Conservation (phyloP, 1,140 invertebrate genomes). For the Lanistes nyassanus region DNA sequence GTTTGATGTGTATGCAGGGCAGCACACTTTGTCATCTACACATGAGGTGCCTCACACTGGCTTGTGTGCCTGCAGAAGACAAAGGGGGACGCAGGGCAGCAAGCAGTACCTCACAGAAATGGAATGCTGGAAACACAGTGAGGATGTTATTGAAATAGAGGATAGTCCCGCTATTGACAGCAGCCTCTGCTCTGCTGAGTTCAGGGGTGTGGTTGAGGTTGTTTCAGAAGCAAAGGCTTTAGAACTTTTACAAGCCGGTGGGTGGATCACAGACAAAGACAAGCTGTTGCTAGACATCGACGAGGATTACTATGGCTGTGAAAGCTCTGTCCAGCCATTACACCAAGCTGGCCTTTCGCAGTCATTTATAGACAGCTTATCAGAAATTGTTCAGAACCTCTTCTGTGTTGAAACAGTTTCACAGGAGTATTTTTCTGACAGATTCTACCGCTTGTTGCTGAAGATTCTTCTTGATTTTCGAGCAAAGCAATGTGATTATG, state of each 20-base stretch:
- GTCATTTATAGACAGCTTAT: slow-evolving; percentile 28
- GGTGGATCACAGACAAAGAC: slow-evolving; percentile 31
- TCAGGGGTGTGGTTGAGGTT: slow-evolving; percentile 26
- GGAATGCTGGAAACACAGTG: slow-evolving; percentile 7
- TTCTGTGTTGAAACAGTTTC: slow-evolving; percentile 40
- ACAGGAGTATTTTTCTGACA: slow-evolving; percentile 39
- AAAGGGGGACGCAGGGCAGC: not conserved
- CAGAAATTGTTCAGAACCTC: slow-evolving; percentile 29
- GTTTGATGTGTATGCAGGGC: slow-evolving; percentile 30
- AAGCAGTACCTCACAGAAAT: not conserved
- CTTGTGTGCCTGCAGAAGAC: slow-evolving; percentile 22
- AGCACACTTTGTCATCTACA: slow-evolving; percentile 3
- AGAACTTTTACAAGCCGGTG: slow-evolving; percentile 11
- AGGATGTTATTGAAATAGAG: slow-evolving; percentile 11
- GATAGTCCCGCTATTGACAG: slow-evolving; percentile 22
- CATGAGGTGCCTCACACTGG: not conserved
- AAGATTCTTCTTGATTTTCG: slow-evolving; percentile 23
- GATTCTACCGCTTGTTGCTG: slow-evolving; percentile 31
- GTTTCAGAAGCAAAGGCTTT: slow-evolving; percentile 35
- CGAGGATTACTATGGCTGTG: slow-evolving; percentile 54
- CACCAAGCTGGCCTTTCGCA: slow-evolving; percentile 28
- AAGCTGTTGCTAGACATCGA: slow-evolving; percentile 53
- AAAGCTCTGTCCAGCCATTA: slow-evolving; percentile 40
- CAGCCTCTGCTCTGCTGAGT: slow-evolving; percentile 27
- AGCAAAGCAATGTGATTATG: slow-evolving; percentile 10